Base-by-base conservation (phyloP, 2,113 vertebrate genomes). In the Seriola quinqueradiata region DNA sequence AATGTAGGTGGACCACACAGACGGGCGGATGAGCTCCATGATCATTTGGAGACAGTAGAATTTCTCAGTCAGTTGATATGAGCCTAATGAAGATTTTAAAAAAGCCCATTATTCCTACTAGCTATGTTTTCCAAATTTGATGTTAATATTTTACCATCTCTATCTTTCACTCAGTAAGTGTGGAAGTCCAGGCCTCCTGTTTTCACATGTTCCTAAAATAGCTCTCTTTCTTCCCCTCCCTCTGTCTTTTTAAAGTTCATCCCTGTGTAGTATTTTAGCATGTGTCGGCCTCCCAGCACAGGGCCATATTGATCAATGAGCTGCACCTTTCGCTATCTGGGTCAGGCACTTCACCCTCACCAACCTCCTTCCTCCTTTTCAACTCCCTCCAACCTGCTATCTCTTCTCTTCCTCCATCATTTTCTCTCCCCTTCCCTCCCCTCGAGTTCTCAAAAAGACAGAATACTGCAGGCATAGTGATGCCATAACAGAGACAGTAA, bases 301-400 rank as follows among this genome's bases (percentile, higher is more conserved):
- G 70, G 44, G 16, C 50, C 60, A 34, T 71, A 83, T 63, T 83
- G 85, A 83, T 87, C 66, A 61, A 25, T 60, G 28, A 66, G 52
- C n/a, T 46, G 64, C 40, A 64, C 66, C 61, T 68, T 68, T 55
- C 44, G 36, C 21, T 84, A 28, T 84, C 23, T 78, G 36, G 82
- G 61, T 69, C 57, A 46, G 8, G 14, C 14, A 57, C 23, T 52
- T 67, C 16, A 36, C 25, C 80, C 14, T 57, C 32, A 17, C 40
- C 40, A 48, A 5, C 1, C 4, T 6, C 44, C n/a, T 38, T 40
- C 44, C 36, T 34, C 40, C 28, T 11, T 11, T 68, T 77, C 7
- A 48, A 23, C 50, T 50, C 19, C 13, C 36, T 32, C 40, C 40
- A 46, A 4, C 16, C 13, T 19, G 4, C 44, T 54, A 16, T 11